phyloP scores from a whole-genome alignment of 2,113 vertebrate species.

The Ciconia stormi region DNA sequence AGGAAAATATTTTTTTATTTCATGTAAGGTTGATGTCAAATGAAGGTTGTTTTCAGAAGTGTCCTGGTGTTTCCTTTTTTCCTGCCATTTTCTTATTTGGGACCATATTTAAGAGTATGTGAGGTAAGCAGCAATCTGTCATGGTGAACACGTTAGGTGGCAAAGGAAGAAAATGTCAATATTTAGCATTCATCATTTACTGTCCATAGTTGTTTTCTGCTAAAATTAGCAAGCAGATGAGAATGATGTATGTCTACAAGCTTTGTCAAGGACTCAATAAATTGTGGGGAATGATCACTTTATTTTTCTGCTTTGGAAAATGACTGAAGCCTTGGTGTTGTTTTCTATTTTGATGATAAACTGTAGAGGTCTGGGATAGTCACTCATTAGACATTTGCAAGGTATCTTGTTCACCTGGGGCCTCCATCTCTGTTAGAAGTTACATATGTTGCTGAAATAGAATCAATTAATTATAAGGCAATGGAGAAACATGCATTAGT shows the following conservation, averaged over 20 bases:
- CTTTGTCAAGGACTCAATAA: not conserved
- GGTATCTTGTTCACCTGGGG: not conserved
- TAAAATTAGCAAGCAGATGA: not conserved
- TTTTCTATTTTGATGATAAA: not conserved
- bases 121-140: not conserved
- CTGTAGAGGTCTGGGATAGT: not conserved
- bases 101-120: not conserved
- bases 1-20: not conserved
- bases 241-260: not conserved
- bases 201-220: not conserved
- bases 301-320: not conserved
- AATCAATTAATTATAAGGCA: not conserved
- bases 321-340: not conserved
- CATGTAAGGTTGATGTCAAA: not conserved
- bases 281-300: not conserved
- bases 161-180: not conserved
- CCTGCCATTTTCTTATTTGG: not conserved
- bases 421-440: not conserved
- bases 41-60: not conserved
- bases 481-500: fast-evolving
- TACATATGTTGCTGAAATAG: not conserved
- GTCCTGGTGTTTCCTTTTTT: not conserved
- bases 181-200: not conserved
- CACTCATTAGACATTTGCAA: not conserved
- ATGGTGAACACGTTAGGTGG: fast-evolving